Percentiles rank a stretch among this genome's conserved stretches.
phyloP scores from a whole-genome alignment of 2,888 invertebrate species.

The Caenorhabditis doughertyi region DNA sequence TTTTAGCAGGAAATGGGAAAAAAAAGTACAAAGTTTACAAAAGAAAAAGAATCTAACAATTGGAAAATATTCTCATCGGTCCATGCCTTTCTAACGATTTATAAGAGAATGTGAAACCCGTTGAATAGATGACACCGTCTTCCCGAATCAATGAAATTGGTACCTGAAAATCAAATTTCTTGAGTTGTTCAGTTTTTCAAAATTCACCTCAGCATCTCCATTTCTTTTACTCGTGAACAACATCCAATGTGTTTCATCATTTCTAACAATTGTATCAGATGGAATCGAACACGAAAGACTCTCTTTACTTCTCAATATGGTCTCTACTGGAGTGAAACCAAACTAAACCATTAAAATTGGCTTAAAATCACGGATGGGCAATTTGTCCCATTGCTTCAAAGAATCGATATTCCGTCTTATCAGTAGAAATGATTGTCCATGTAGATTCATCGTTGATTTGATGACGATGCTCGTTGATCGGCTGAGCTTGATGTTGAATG shows the following conservation, averaged over 20 bases:
- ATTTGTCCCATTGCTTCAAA: no score
- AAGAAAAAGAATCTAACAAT: no score
- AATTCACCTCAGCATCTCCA: no score
- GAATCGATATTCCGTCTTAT: no score
- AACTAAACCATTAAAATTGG: constrained; percentile 97
- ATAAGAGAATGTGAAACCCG: constrained; percentile 99
- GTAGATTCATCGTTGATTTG: no score
- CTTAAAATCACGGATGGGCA: constrained; percentile 97
- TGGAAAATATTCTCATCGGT: neutral
- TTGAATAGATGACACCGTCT: constrained; percentile 97
- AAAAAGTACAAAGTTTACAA: no score
- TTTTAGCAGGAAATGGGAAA: no score
- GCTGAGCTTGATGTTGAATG: constrained; percentile 98
- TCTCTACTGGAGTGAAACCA: constrained; percentile 98
- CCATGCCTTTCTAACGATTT: constrained; percentile 83
- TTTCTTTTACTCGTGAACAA: no score
- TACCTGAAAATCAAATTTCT: constrained; percentile 88
- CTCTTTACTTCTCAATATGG: constrained; percentile 83
- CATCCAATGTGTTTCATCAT: no score
- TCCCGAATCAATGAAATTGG: constrained; percentile 92
- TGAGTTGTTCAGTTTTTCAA: neutral
- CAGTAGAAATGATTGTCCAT: no score
- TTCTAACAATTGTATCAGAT: constrained; percentile 52
- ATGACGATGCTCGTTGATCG: constrained; percentile 97
- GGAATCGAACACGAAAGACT: constrained; percentile 68